Evolutionary conservation across 92 coral and sea anemone genomes (phyloP).

Genomic region (Porites evermanni): DNA sequence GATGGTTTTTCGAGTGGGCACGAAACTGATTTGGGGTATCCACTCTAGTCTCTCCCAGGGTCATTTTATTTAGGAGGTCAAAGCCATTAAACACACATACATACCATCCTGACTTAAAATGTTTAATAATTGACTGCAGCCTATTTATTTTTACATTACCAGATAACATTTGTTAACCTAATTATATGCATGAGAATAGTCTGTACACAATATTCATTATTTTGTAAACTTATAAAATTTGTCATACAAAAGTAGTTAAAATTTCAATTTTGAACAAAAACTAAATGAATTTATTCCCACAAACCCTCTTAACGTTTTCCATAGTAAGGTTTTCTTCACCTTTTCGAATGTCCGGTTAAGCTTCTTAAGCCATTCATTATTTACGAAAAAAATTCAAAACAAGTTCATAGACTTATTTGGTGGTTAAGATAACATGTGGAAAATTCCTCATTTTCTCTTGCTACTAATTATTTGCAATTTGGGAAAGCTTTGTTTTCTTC

Average conservation of each 20-base stretch:
- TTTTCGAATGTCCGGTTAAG: no score
- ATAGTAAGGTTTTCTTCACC: not conserved
- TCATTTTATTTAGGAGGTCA: not conserved
- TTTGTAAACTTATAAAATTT: slow-evolving; percentile 40
- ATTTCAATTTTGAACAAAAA: slow-evolving; percentile 29
- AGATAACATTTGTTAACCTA: slow-evolving; percentile 12
- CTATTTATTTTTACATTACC: slow-evolving; percentile 27
- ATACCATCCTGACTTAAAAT: not conserved
- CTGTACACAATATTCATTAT: slow-evolving; percentile 33
- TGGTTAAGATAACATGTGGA: no score
- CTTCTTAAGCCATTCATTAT: no score
- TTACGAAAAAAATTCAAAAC: no score
- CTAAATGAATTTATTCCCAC: not conserved
- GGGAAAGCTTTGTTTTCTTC: no score
- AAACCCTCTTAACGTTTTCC: not conserved
- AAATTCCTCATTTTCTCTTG: no score
- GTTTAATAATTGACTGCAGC: slow-evolving; percentile 17
- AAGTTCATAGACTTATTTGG: no score
- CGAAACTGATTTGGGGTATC: no score
- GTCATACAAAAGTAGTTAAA: slow-evolving; percentile 43
- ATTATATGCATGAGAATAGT: slow-evolving; percentile 3
- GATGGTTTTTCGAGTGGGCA: no score
- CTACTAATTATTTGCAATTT: no score
- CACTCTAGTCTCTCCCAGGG: not conserved
- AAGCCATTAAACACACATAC: not conserved